Conservation (phyloP, 2,797 vertebrate species). For the Hippoglossus hippoglossus region DNA sequence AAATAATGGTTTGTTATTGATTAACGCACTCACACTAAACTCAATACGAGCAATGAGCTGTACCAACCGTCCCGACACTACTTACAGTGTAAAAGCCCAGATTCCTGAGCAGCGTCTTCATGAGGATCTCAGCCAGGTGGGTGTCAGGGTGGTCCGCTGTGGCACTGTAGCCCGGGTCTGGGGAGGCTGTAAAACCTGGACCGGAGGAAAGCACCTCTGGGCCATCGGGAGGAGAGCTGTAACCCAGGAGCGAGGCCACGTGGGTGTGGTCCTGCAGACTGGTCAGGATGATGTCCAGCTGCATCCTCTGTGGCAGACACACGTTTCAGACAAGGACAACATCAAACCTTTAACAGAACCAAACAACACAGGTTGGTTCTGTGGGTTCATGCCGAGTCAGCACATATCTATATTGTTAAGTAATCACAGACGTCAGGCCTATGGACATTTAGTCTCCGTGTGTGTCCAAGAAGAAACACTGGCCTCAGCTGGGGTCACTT, state of each 20-base stretch:
- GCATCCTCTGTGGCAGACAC: constrained; percentile 88
- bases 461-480: no score
- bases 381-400: no score
- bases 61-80: neutral
- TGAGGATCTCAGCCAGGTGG: constrained; percentile 87
- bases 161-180: constrained; percentile 56
- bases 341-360: no score
- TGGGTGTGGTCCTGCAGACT: constrained; percentile 89
- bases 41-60: neutral
- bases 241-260: constrained; percentile 86
- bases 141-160: constrained; percentile 76
- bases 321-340: neutral
- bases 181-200: constrained; percentile 79
- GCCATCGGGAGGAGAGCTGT: constrained; percentile 81
- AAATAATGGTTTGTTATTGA: neutral
- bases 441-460: no score
- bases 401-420: no score
- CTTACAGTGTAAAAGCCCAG: constrained; percentile 89
- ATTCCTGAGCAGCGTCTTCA: constrained; percentile 88
- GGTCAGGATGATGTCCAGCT: constrained; percentile 89
- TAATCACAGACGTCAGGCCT: no score
- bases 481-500: no score
- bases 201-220: constrained; percentile 79
- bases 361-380: no score
- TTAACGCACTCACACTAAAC: neutral